phyloP scores from a whole-genome alignment of 2,888 invertebrate genomes.

The Troglohyphantes excavatus region DNA sequence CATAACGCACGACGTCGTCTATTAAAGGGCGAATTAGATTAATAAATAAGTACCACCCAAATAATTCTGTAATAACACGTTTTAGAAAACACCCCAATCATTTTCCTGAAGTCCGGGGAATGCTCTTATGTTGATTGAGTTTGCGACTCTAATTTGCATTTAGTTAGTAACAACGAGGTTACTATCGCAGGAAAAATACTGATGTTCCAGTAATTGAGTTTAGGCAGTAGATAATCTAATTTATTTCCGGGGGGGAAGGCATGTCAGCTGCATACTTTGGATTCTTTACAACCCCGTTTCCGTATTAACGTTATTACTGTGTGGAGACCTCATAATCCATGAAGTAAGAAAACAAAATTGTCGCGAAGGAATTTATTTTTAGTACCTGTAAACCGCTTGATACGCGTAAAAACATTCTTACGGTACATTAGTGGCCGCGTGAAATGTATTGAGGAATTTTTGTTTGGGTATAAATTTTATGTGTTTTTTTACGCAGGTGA shows the following conservation, averaged over 20 bases:
- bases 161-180: neutral
- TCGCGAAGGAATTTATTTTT: neutral
- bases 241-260: conserved; percentile 6
- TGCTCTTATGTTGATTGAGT: conserved; percentile 10
- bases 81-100: neutral
- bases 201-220: conserved; percentile 19
- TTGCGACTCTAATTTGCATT: conserved; percentile 26
- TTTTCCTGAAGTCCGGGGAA: neutral
- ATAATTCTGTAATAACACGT: neutral
- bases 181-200: conserved; percentile 12
- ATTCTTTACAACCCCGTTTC: neutral
- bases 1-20: neutral
- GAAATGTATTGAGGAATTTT: too few species aligned
- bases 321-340: neutral
- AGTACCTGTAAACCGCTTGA: neutral
- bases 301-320: neutral
- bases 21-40: neutral
- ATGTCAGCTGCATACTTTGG: neutral
- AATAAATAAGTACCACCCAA: neutral
- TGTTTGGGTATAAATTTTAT: too few species aligned
- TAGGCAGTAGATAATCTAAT: conserved; percentile 26
- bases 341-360: neutral
- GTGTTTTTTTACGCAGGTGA: too few species aligned
- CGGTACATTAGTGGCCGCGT: neutral
- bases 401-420: neutral